Percentiles rank a stretch among this genome's conserved stretches.
These are phyloP conservation scores for Drosophila seclusa DNA, from an alignment of 2,888 invertebrate genomes.

Conservation along the genomic window DNA sequence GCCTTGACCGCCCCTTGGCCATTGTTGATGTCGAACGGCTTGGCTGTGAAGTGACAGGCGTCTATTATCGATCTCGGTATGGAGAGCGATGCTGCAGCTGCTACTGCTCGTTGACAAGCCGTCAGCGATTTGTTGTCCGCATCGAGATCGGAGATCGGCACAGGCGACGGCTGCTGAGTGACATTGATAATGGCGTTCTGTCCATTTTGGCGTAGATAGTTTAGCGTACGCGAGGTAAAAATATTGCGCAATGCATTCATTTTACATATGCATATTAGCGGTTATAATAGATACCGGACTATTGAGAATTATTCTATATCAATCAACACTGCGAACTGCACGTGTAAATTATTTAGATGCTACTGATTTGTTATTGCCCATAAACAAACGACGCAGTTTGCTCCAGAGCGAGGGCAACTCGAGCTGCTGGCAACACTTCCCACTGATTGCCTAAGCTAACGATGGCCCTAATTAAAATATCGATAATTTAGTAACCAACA, in stretches of 20 bases:
- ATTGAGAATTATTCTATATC: slow-evolving; percentile 7
- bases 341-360: slow-evolving; percentile 24
- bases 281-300: slow-evolving; percentile 14
- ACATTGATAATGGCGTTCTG: slow-evolving; percentile 81
- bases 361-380: slow-evolving; percentile 27
- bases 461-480: slow-evolving; percentile 11
- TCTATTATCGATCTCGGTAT: slow-evolving; percentile 81
- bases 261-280: slow-evolving; percentile 62
- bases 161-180: slow-evolving; percentile 67
- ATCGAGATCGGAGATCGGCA: slow-evolving; percentile 48
- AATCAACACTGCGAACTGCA: slow-evolving; percentile 19
- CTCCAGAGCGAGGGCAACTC: slow-evolving; percentile 6
- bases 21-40: slow-evolving; percentile 56
- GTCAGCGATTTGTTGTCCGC: slow-evolving; percentile 50
- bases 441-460: background rate
- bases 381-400: slow-evolving; percentile 25
- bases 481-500: slow-evolving; percentile 10
- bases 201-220: slow-evolving; percentile 80
- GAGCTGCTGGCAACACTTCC: slow-evolving; percentile 8
- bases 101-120: slow-evolving; percentile 32
- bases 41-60: slow-evolving; percentile 74
- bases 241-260: slow-evolving; percentile 83
- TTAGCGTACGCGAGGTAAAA: slow-evolving; percentile 78
- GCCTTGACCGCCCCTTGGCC: slow-evolving; percentile 29
- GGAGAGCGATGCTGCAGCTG: slow-evolving; percentile 52